Evolutionary conservation across 2,888 invertebrate genomes (phyloP).

Genomic region (Cenopis cana): DNA sequence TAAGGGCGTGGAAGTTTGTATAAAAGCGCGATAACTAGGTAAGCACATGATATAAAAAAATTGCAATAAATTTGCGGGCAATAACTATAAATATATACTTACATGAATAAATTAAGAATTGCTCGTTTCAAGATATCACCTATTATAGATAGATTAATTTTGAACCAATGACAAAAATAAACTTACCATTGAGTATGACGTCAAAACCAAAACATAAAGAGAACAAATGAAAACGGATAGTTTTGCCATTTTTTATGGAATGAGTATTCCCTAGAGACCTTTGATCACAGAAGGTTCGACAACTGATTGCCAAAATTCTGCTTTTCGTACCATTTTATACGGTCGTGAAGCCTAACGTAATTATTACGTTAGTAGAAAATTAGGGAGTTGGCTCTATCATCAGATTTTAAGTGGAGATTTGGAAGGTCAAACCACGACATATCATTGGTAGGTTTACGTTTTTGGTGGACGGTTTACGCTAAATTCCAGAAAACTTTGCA

Average conservation of each 20-base stretch:
- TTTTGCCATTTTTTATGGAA: constrained; percentile 58
- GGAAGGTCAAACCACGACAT: constrained; percentile 25
- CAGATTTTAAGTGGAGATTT: constrained; percentile 5
- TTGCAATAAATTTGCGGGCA: too few relatives aligned
- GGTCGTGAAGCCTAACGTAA: constrained; percentile 25
- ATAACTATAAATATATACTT: too few relatives aligned
- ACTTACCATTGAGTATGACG: constrained; percentile 52
- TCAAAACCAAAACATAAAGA: constrained; percentile 53
- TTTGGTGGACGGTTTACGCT: too few relatives aligned
- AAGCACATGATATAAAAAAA: too few relatives aligned
- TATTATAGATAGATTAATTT: too few relatives aligned
- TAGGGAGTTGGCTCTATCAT: constrained; percentile 25
- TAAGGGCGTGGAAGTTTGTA: too few relatives aligned
- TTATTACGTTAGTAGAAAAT: constrained; percentile 24
- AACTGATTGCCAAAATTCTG: constrained; percentile 25
- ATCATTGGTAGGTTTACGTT: too few relatives aligned
- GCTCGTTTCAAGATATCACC: too few relatives aligned
- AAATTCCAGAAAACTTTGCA: too few relatives aligned
- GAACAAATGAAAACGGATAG: constrained; percentile 53
- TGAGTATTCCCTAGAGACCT: constrained; percentile 13
- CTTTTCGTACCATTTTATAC: constrained; percentile 32
- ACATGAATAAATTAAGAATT: too few relatives aligned
- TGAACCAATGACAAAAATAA: background rate
- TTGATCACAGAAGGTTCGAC: constrained; percentile 11
- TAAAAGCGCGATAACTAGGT: too few relatives aligned